Conservation (phyloP, 2,113 vertebrate species). For the Paramormyrops kingsleyae region DNA sequence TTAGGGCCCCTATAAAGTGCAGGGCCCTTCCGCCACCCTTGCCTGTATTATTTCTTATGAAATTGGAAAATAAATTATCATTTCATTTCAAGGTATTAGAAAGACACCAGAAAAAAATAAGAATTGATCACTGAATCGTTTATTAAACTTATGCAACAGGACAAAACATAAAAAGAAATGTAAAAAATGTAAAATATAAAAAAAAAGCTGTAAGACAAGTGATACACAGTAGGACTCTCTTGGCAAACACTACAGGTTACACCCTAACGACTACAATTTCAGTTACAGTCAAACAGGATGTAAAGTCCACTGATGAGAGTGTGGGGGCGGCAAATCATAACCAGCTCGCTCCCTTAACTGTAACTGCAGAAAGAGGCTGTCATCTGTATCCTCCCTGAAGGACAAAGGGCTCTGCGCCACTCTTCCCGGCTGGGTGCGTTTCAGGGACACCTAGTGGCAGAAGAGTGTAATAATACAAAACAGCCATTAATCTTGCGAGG, state of each 20-base stretch:
- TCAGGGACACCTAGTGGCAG: constrained; percentile 32
- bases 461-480: not conserved
- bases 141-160: not conserved
- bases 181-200: not conserved
- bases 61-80: not conserved
- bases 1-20: not conserved
- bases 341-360: not conserved
- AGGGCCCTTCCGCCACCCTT: not conserved
- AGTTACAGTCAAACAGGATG: not conserved
- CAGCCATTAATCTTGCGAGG: not conserved
- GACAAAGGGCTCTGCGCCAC: constrained; percentile 26
- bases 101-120: not conserved
- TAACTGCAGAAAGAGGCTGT: not conserved
- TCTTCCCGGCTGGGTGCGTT: not conserved
- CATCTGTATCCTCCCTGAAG: constrained; percentile 42
- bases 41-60: not conserved
- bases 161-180: not conserved
- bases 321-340: not conserved
- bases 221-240: not conserved
- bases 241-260: not conserved
- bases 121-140: not conserved
- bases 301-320: not conserved
- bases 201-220: not conserved
- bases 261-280: not conserved
- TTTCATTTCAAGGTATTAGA: not conserved